Evolutionary conservation across 2,113 vertebrate species (phyloP).

Genomic region (Ursus arctos): DNA sequence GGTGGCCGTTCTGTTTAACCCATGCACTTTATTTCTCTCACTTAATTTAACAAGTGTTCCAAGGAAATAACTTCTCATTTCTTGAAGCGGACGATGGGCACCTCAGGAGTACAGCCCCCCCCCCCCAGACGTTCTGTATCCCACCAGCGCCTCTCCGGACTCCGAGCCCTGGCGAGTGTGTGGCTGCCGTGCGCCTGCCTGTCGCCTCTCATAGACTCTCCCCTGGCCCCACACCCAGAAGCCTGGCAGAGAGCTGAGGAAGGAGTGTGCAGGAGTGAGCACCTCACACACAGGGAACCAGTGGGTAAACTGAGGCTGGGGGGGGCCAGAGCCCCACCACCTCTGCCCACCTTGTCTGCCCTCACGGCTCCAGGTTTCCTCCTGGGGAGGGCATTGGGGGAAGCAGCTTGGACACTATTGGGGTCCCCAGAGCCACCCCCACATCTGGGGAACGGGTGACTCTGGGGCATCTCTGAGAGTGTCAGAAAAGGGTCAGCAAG

Average conservation of each 20-base stretch:
- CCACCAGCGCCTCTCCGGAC: not conserved
- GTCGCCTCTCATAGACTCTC: not conserved
- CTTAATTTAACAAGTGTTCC: accelerated
- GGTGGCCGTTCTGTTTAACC: no score
- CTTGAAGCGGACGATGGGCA: accelerated
- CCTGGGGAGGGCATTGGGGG: not conserved
- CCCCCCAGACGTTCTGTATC: not conserved
- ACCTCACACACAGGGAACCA: accelerated
- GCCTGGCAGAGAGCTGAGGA: not conserved
- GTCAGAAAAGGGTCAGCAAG: not conserved
- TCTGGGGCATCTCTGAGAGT: not conserved
- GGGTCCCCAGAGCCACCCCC: not conserved
- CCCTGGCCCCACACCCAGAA: not conserved
- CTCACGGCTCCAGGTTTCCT: not conserved
- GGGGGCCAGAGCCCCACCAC: not conserved
- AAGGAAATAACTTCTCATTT: not conserved
- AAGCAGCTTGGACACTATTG: not conserved
- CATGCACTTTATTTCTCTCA: not conserved
- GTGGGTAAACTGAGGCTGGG: not conserved
- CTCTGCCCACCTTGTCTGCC: not conserved
- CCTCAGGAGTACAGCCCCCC: not conserved
- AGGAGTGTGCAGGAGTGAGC: not conserved
- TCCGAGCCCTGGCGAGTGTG: not conserved
- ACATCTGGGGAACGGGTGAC: not conserved
- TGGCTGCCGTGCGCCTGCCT: accelerated